Percentiles rank a stretch among this genome's conserved stretches.
Evolutionary conservation across 2,797 vertebrate species (phyloP).

Genomic region (Bradypodion pumilum): DNA sequence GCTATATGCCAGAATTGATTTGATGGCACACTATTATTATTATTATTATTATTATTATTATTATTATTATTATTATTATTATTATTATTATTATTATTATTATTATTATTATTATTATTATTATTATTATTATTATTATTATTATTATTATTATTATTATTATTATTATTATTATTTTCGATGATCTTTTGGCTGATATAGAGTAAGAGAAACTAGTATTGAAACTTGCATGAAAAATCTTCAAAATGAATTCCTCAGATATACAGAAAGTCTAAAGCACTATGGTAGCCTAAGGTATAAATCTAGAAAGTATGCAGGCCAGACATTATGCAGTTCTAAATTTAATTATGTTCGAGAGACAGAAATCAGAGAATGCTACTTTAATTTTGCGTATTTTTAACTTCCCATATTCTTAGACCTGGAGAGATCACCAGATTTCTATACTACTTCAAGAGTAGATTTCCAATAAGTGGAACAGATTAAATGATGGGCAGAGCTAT

Average conservation of each 20-base stretch:
- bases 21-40: too few species aligned
- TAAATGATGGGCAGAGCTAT: background rate
- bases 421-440: background rate
- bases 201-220: background rate
- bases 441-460: background rate
- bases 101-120: too few species aligned
- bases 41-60: too few species aligned
- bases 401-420: too few species aligned
- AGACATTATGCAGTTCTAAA: background rate
- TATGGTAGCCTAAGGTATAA: background rate
- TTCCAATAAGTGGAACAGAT: background rate
- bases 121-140: too few species aligned
- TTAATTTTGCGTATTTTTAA: too few species aligned
- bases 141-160: too few species aligned
- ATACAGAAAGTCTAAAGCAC: background rate
- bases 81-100: too few species aligned
- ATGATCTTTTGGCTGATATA: constrained; percentile 39
- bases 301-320: background rate
- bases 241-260: constrained; percentile 18
- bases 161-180: too few species aligned
- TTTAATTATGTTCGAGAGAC: background rate
- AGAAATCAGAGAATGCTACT: background rate
- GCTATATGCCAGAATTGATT: too few species aligned
- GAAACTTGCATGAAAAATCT: background rate
- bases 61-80: too few species aligned